Conservation (phyloP, 1,140 invertebrate species). For the Leptinotarsa defecta region DNA sequence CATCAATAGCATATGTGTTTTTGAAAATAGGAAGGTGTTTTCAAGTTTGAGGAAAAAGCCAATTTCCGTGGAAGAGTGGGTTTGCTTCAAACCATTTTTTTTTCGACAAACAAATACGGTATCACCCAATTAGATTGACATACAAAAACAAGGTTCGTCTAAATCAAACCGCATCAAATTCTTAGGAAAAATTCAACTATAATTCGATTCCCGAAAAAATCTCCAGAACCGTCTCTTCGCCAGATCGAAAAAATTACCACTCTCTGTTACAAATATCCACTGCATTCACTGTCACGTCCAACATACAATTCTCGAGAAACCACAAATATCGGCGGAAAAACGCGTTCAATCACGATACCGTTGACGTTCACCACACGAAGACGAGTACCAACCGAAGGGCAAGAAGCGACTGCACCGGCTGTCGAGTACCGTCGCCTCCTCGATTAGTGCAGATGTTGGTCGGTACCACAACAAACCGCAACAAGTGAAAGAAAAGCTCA, state of each 20-base stretch:
- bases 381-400: not conserved
- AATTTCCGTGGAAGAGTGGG: no score
- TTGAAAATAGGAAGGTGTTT: no score
- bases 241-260: not conserved
- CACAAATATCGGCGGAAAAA: not conserved
- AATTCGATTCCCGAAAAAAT: not conserved
- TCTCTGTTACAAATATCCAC: not conserved
- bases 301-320: not conserved
- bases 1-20: no score
- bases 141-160: no score
- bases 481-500: not conserved
- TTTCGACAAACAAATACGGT: no score
- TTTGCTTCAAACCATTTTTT: no score
- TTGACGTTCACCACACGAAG: not conserved
- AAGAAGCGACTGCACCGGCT: constrained; percentile 3
- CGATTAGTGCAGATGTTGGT: not conserved
- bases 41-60: no score
- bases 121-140: no score
- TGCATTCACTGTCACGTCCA: not conserved
- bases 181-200: not conserved
- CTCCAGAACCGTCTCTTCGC: not conserved
- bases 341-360: not conserved
- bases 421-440: not conserved
- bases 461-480: constrained; percentile 1
- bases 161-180: no score